Evolutionary conservation across 1,140 invertebrate species (phyloP), one percentile per base, ranked within the genome.

Genomic region (Drosophila athabasca): DNA sequence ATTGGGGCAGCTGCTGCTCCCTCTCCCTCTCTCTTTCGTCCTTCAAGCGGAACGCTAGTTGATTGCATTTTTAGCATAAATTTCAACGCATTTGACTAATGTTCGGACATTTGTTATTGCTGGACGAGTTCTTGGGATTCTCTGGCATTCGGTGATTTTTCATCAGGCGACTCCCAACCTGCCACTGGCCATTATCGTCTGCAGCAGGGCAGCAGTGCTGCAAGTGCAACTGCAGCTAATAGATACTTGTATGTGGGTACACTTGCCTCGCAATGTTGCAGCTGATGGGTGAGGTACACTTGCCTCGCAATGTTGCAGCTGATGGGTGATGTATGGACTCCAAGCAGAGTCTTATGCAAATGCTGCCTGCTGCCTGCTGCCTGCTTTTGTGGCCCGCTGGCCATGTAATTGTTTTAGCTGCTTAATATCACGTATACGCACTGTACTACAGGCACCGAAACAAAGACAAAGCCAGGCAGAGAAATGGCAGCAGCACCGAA

Each of bases 41-140:
- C 71, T 64, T 87, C 69, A 66, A 85, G 78, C 82, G 83, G 66
- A 88, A 88, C 84, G 79, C 84, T 67, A 88, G 79, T 73, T 89
- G 83, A 88, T 88, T 88, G 83, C 83, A 88, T 88, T 88, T 88
- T 88, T 77, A 89, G 83, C 83, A 88, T 88, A 88, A 88, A 88
- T 88, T 88, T 88, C 79, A 88, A 88, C 83, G 84, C 84, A 88
- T 83, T 88, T 87, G 83, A 87, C 83, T 87, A 87, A 87, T 87
- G 83, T 83, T 62, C 62, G 52, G 67, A 76, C 68, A 87, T 87
- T 87, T 87, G 83, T 87, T 76, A 87, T 65, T 74, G 52, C 50
- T 50, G 26, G 62, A 59, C 60, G 41, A 54, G 43, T 49, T 39
- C 35, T 39, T 51, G 66, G 43, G 51, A 60, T 62, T 59, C 54